Percentiles rank a stretch among this genome's conserved stretches.
Evolutionary conservation across 2,888 invertebrate genomes (phyloP).

Genomic region (Priocnemis perturbator): DNA sequence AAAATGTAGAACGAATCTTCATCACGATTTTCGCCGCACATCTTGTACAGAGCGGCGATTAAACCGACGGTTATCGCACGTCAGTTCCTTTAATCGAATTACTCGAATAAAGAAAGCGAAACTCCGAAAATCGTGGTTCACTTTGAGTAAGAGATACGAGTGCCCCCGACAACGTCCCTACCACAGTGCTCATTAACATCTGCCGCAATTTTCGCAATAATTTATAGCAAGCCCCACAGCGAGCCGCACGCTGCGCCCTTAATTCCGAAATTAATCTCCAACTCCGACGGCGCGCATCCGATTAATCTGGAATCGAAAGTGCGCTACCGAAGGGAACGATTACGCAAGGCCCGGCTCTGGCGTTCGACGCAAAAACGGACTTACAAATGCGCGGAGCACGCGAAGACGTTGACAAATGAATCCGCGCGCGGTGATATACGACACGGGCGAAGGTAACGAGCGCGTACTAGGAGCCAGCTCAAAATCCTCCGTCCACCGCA

Average conservation of each 20-base stretch:
- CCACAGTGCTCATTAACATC: slow-evolving; percentile 53
- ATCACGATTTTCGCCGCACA: too few relatives aligned
- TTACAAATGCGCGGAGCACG: too few relatives aligned
- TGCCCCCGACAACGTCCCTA: background rate
- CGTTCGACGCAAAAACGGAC: slow-evolving; percentile 2
- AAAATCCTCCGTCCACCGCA: too few relatives aligned
- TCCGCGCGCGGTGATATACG: background rate
- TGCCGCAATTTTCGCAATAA: slow-evolving; percentile 62
- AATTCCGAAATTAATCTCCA: slow-evolving; percentile 68
- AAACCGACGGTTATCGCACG: too few relatives aligned
- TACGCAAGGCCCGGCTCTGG: slow-evolving; percentile 36
- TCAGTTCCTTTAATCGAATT: too few relatives aligned
- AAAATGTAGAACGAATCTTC: too few relatives aligned
- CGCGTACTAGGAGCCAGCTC: too few relatives aligned
- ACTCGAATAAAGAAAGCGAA: background rate
- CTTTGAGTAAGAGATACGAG: background rate
- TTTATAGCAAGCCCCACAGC: slow-evolving; percentile 58
- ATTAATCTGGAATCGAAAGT: slow-evolving; percentile 56
- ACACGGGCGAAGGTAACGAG: background rate
- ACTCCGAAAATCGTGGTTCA: background rate
- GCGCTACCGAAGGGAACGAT: slow-evolving; percentile 41
- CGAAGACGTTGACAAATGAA: background rate
- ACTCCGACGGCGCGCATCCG: slow-evolving; percentile 48
- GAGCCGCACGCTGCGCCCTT: slow-evolving; percentile 61
- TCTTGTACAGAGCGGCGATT: too few relatives aligned